Percentiles rank a stretch among this genome's conserved stretches.
phyloP scores from a whole-genome alignment of 2,888 invertebrate species.

The Heliconius hortense region DNA sequence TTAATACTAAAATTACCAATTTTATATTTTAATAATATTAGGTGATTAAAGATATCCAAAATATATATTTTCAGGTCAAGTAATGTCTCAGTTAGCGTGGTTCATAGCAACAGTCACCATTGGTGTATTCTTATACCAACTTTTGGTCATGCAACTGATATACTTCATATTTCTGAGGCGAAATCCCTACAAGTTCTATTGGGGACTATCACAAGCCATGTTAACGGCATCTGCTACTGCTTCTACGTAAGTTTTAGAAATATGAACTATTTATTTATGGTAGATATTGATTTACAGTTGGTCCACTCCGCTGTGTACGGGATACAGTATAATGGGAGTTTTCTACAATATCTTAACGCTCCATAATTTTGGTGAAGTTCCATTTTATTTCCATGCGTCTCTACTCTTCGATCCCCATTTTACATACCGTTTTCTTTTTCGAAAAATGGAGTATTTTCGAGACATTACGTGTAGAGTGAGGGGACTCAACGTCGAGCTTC shows the following conservation, averaged over 20 bases:
- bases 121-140: constrained; percentile 92
- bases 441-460: too few species aligned
- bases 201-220: constrained; percentile 90
- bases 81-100: constrained; percentile 86
- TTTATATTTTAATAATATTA: not conserved
- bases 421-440: too few species aligned
- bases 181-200: constrained; percentile 94
- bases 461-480: too few species aligned
- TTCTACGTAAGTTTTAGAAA: constrained; percentile 87
- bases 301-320: too few species aligned
- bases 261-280: not conserved
- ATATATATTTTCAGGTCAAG: constrained; percentile 68
- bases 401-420: too few species aligned
- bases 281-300: too few species aligned
- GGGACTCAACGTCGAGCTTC: too few species aligned
- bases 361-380: too few species aligned
- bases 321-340: too few species aligned
- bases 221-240: constrained; percentile 95
- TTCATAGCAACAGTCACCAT: constrained; percentile 91
- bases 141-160: constrained; percentile 91
- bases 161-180: constrained; percentile 90
- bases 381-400: too few species aligned
- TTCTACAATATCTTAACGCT: too few species aligned
- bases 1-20: not conserved
- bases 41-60: not conserved